phyloP scores from a whole-genome alignment of 2,888 invertebrate genomes.

The Nymphalis polychloros region DNA sequence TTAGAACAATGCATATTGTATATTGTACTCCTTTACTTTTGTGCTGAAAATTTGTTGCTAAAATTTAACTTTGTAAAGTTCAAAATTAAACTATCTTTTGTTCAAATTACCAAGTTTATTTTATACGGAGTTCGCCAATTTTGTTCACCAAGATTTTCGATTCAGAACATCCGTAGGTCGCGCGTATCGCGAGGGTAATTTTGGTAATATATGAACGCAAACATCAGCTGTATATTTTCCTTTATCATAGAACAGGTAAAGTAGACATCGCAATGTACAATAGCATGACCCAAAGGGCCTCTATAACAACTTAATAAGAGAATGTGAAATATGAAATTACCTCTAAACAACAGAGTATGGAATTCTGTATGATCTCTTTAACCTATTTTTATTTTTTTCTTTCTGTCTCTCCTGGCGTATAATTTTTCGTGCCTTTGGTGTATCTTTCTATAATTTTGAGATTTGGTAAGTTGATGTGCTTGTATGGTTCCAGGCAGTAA shows the following conservation, averaged over 20 bases:
- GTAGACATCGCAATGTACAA: slow-evolving; percentile 15
- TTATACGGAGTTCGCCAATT: not conserved
- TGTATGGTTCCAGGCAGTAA: no score
- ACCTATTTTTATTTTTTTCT: not conserved
- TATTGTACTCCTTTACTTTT: slow-evolving; percentile 1
- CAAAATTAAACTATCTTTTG: slow-evolving; percentile 11
- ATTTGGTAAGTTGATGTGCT: no score
- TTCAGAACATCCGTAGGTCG: not conserved
- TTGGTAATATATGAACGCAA: slow-evolving; percentile 4
- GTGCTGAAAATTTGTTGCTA: slow-evolving; percentile 2
- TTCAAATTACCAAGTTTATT: slow-evolving; percentile 3
- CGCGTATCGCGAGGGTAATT: not conserved
- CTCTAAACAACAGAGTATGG: not conserved
- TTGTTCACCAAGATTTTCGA: not conserved
- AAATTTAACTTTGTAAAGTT: slow-evolving; percentile 7
- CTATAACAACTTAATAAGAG: slow-evolving; percentile 17
- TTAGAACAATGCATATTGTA: not conserved
- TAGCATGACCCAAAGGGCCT: slow-evolving; percentile 19
- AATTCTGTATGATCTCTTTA: not conserved
- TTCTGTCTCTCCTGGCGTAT: not conserved
- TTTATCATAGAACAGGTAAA: slow-evolving; percentile 7
- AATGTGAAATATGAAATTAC: slow-evolving; percentile 11
- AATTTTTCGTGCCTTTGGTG: not conserved
- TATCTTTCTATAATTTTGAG: no score
- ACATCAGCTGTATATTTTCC: slow-evolving; percentile 7